Evolutionary conservation across 2,797 vertebrate genomes (phyloP), one percentile per base, ranked within the genome.

Genomic region (Mormyrops attenuatus): DNA sequence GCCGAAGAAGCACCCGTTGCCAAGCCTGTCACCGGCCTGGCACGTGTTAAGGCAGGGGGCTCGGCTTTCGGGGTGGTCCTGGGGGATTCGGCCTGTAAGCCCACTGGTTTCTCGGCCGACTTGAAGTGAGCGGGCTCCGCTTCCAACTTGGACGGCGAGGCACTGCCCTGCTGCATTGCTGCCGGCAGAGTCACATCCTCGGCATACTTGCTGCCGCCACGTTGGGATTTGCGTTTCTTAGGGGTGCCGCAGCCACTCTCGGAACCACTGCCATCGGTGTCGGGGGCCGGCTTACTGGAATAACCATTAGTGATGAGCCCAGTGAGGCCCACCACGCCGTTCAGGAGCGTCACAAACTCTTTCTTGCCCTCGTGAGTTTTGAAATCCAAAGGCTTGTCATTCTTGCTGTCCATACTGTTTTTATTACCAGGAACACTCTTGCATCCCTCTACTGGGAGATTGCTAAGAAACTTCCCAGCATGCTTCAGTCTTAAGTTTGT

Each of bases 211-310:
- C 95, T 91, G 91, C 96, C 97, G 94, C 96, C 97, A 91, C 97
- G 97, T 93, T 97, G 96, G 92, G 97, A 96, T 94, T 98, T 97
- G 92, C 97, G 95, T 94, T 98, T 99, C 92, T 98, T 99, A 8
- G 97, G 97, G 0, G 97, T 98, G 89, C 97, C 98, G 93, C 98
- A 99, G 93, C 98, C 97, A 89, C 97, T 98, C 94, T 99, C 98
- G 0, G 98, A 99, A 90, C 98, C 97, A 5, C 98, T 99, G 85
- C 98, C 98, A 91, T 99, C 98, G 53, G 98, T 98, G 91, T 99
- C 98, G 0, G 94, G 94, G 86, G 95, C 94, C 34, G 89, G 84
- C 94, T 96, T 98, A 93, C 97, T 93, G 86, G 97, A 94, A 89
- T 97, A 99, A 94, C 98, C 98, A 93, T 99, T 99, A n/a, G 96